A percentile compares a stretch with the other conserved stretches of the same genome.
These are phyloP conservation scores for Chrysomela aeneicollis DNA, from an alignment of 2,888 invertebrate species.

Conservation along the genomic window DNA sequence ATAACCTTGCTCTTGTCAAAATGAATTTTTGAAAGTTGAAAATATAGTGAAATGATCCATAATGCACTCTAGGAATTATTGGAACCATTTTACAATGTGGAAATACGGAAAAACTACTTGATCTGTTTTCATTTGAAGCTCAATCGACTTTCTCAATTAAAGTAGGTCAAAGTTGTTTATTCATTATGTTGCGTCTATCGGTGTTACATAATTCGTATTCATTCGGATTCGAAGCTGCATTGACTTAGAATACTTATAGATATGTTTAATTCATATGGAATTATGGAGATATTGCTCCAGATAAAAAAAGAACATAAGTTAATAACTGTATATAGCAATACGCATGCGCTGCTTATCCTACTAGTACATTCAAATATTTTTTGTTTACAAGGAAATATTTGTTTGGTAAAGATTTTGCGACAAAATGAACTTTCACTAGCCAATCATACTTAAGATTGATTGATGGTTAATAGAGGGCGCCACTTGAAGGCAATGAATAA, in stretches of 20 bases:
- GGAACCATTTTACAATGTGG: slow-evolving; percentile 19
- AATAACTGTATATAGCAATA: slow-evolving; percentile 11
- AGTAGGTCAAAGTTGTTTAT: slow-evolving; percentile 56
- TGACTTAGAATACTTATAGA: slow-evolving; percentile 37
- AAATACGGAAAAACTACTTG: slow-evolving; percentile 7
- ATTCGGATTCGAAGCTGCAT: slow-evolving; percentile 43
- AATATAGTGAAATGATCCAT: slow-evolving; percentile 9
- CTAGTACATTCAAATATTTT: no score
- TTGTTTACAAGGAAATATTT: no score
- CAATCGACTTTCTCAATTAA: slow-evolving; percentile 53
- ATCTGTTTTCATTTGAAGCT: slow-evolving; percentile 28
- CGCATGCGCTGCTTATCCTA: slow-evolving; percentile 38
- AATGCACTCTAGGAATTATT: slow-evolving; percentile 20
- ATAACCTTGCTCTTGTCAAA: slow-evolving; percentile 59
- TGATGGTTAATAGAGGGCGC: no score
- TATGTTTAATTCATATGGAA: slow-evolving; percentile 42
- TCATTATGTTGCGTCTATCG: slow-evolving; percentile 50
- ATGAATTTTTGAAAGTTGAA: slow-evolving; percentile 17
- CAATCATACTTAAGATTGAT: no score
- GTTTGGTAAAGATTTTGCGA: background rate
- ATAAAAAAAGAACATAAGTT: slow-evolving; percentile 27
- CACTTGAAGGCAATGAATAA: no score
- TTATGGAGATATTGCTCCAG: slow-evolving; percentile 33
- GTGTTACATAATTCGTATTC: slow-evolving; percentile 48
- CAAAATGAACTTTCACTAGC: no score